A percentile compares a stretch with the other conserved stretches of the same genome.
These are phyloP conservation scores for Chloroclystis v-ata DNA, from an alignment of 2,888 invertebrate genomes.

Conservation along the genomic window DNA sequence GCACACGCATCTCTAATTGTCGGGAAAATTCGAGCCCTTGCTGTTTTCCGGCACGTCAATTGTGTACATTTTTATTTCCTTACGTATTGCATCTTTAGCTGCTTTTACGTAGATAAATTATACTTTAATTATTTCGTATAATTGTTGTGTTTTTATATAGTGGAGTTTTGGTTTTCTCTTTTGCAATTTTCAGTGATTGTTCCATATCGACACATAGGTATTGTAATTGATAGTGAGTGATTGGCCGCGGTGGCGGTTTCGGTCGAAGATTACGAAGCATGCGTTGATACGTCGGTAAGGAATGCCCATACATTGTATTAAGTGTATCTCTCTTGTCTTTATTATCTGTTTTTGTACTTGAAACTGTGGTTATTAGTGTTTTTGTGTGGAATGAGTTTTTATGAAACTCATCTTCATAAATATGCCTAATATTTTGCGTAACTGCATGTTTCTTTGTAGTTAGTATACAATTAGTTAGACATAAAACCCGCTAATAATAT, in stretches of 20 bases:
- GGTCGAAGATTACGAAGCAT: background rate
- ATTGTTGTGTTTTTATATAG: too few relatives aligned
- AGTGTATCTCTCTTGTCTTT: background rate
- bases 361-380: background rate
- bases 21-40: slow-evolving; percentile 19
- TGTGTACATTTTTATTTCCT: background rate
- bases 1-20: slow-evolving; percentile 24
- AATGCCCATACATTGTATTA: background rate
- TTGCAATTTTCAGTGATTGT: background rate
- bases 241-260: background rate
- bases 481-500: too few relatives aligned
- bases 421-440: background rate
- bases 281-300: slow-evolving; percentile 1
- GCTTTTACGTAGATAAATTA: background rate
- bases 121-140: too few relatives aligned
- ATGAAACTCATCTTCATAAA: slow-evolving; percentile 1
- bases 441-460: background rate
- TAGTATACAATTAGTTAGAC: background rate
- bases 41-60: slow-evolving; percentile 4
- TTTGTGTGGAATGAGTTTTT: slow-evolving; percentile 2
- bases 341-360: background rate
- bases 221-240: background rate
- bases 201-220: background rate
- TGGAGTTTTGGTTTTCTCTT: too few relatives aligned
- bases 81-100: background rate